These are phyloP conservation scores for Agrilus biguttatus DNA, from an alignment of 2,888 invertebrate species.

Conservation along the genomic window DNA sequence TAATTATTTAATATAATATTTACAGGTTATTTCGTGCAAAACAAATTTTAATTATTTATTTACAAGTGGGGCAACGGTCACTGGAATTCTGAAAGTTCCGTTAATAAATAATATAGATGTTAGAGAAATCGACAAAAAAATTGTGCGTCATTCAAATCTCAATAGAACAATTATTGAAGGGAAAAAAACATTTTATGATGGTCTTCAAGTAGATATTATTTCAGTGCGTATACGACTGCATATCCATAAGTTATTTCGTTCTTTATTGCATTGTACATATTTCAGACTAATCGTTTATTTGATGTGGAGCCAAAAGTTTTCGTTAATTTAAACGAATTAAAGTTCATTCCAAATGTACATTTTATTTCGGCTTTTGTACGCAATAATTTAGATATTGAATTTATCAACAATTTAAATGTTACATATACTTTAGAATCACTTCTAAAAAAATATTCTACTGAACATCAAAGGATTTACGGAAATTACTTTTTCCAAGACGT, in stretches of 20 bases:
- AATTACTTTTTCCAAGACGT: constrained; percentile 19
- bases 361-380: constrained; percentile 19
- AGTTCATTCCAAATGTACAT: constrained; percentile 16
- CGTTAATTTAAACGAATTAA: constrained; percentile 15
- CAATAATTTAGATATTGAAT: constrained; percentile 18
- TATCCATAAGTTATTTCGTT: not conserved
- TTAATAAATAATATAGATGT: constrained; percentile 17
- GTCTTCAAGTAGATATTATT: constrained; percentile 19
- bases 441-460: constrained; percentile 10
- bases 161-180: constrained; percentile 16
- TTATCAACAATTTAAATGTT: constrained; percentile 19
- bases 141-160: constrained; percentile 15
- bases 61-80: constrained; percentile 8
- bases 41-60: constrained; percentile 17
- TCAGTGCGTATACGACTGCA: constrained; percentile 12
- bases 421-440: constrained; percentile 19
- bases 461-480: constrained; percentile 18
- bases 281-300: constrained; percentile 15
- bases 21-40: constrained; percentile 19
- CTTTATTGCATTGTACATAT: constrained; percentile 6
- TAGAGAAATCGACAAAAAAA: constrained; percentile 14
- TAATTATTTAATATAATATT: not conserved
- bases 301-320: constrained; percentile 19
- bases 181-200: constrained; percentile 21
- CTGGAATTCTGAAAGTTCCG: constrained; percentile 12